Evolutionary conservation across 1,140 invertebrate genomes (phyloP), one percentile per base, ranked within the genome.

Genomic region (Ditylenchus dipsaci): DNA sequence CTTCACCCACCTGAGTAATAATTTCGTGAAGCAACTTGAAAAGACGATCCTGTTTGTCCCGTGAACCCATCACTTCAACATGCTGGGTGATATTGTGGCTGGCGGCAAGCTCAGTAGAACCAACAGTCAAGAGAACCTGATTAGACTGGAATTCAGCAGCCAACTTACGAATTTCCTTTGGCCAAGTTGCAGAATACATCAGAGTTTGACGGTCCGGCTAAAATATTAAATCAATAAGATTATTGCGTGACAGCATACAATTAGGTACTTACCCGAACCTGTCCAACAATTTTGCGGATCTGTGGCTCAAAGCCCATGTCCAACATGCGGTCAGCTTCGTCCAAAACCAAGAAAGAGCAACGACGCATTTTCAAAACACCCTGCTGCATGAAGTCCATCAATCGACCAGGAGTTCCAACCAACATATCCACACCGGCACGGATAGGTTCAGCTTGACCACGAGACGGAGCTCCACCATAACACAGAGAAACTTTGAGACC

Each of bases 221-320:
- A 67, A 68, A 17, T 19, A 47, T 42, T 1, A 67, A 66, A 49
- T 15, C 26, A 15, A 59, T 8, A 70, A 26, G 33, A 64, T 72
- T 80, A 86, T 85, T 53, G 88, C 90, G 11, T 92, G 15, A 86
- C 87, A n/a, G n/a, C n/a, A n/a, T n/a, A n/a, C n/a, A n/a, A n/a
- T n/a, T n/a, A n/a, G 13, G 13, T 23, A 68, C 49, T 38, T 27
- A 73, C 72, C 77, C 93, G 86, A 82, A 97, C 93, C 85, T 97
- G 92, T 81, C 92, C 90, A 71, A 97, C 88, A 80, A 97, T 96
- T 84, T 95, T 95, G 61, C 93, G 87, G 74, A 97, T 97, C 85
- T 97, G 94, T 19, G 94, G 95, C 85, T 97, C 95, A 85, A 97
- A 97, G 77, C 95, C 95, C 95, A 97, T 97, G 85, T 97, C 95